phyloP scores from a whole-genome alignment of 2,888 invertebrate species.

The Lasioglossum figueresi region DNA sequence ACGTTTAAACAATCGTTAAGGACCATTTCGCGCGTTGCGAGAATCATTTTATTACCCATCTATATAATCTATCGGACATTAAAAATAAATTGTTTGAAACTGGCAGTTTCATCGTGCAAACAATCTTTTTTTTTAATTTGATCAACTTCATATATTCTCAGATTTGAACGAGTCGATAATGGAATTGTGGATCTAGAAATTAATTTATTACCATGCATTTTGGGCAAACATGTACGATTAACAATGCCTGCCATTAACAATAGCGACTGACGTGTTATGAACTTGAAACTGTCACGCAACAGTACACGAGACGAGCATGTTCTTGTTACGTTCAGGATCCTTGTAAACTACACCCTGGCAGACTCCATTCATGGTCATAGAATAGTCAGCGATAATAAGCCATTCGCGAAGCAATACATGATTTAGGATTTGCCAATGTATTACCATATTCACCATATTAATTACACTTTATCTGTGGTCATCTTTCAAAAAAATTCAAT shows the following conservation, averaged over 20 bases:
- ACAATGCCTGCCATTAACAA: background rate
- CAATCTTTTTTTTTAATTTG: background rate
- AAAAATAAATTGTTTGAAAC: background rate
- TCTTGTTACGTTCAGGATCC: too few species aligned
- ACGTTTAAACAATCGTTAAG: background rate
- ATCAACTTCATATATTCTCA: background rate
- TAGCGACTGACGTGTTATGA: too few species aligned
- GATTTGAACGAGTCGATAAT: background rate
- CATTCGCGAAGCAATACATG: background rate
- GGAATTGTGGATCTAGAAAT: background rate
- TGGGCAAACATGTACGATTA: background rate
- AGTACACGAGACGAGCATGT: background rate
- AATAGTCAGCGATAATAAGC: background rate
- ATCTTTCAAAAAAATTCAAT: background rate
- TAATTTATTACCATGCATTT: background rate
- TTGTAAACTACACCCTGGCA: background rate
- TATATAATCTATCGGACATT: background rate
- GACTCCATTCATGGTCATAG: background rate
- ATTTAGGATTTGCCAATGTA: background rate
- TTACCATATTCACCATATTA: background rate
- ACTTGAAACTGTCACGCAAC: background rate
- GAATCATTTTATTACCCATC: background rate
- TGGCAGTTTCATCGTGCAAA: background rate
- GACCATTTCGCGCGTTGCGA: background rate
- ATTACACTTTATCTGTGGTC: background rate